Base-by-base conservation (phyloP, 2,888 invertebrate species). In the Malthinus flaveolus region DNA sequence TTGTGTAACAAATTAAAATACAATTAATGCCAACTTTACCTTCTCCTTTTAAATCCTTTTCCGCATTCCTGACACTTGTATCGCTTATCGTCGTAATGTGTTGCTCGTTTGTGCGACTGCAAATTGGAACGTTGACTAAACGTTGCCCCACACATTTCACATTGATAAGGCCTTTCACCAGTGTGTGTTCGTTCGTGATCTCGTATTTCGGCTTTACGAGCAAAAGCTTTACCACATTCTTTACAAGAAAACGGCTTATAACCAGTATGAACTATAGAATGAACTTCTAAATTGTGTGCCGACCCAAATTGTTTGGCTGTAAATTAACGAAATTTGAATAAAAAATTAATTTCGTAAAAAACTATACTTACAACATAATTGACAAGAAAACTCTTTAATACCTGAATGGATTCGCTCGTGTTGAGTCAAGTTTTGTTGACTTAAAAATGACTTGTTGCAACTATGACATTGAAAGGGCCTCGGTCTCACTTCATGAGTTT, bases 51-150 rank as follows among this genome's bases (percentile, higher is more conserved):
- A 71, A 91, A 93, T 15, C 85, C 83, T 73, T 90, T 88, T 1
- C 85, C 85, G 68, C 93, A 93, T 36, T 84, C 82, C 1, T 81
- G 76, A 71, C 92, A 92, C 67, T 84, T 83, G 73, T 90, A 86
- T 0, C 89, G 81, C 69, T 88, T 88, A 73, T 89, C 89, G 73
- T 89, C 88, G 48, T 87, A 83, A 74, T 93, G 93, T 0, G 90
- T 92, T 1, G 89, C 89, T 7, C 90, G 82, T 62, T 87, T 86
- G 75, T 93, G 93, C 0, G 90, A 89, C 75, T 90, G 89, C 64
- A 92, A 80, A 79, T 93, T 93, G 33, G 90, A 88, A 13, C 91
- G 82, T 77, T 93, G 93, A 11, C 91, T 87, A 79, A 93, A 93
- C 0, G 87, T 85, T 0, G 91, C 86, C 1, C 87, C 86, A 74